Conservation (phyloP, 2,888 invertebrate genomes). For the Endotricha flammealis region DNA sequence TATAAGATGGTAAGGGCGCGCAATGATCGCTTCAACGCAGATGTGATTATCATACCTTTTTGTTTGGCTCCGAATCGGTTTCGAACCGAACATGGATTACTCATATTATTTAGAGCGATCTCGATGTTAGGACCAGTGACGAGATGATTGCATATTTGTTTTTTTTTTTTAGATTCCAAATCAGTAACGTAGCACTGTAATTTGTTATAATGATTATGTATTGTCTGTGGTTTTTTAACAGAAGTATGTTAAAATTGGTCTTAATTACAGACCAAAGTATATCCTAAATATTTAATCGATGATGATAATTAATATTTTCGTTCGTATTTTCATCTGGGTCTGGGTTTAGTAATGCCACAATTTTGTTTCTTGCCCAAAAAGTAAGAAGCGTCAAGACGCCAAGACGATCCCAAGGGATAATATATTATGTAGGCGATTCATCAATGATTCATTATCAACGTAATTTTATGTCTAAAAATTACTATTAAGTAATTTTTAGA, state of each 20-base stretch:
- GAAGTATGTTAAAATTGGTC: background rate
- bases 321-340: background rate
- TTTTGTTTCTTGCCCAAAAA: too few species aligned
- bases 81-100: slow-evolving; percentile 34
- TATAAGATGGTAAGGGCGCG: slow-evolving; percentile 62
- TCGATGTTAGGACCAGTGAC: slow-evolving; percentile 16
- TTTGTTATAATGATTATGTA: slow-evolving; percentile 8
- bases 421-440: too few species aligned
- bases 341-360: too few species aligned
- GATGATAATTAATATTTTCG: background rate
- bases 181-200: slow-evolving; percentile 8
- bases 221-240: background rate
- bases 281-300: too few species aligned
- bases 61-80: slow-evolving; percentile 43
- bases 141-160: slow-evolving; percentile 24
- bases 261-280: background rate
- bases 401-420: too few species aligned
- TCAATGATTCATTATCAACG: too few species aligned
- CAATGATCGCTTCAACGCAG: slow-evolving; percentile 58
- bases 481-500: too few species aligned
- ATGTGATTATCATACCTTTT: slow-evolving; percentile 57
- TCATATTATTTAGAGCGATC: slow-evolving; percentile 25
- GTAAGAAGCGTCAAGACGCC: too few species aligned
- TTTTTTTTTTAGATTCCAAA: slow-evolving; percentile 8
- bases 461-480: too few species aligned